These are phyloP conservation scores for Panonychus citri DNA, from an alignment of 1,140 invertebrate genomes.

Conservation along the genomic window DNA sequence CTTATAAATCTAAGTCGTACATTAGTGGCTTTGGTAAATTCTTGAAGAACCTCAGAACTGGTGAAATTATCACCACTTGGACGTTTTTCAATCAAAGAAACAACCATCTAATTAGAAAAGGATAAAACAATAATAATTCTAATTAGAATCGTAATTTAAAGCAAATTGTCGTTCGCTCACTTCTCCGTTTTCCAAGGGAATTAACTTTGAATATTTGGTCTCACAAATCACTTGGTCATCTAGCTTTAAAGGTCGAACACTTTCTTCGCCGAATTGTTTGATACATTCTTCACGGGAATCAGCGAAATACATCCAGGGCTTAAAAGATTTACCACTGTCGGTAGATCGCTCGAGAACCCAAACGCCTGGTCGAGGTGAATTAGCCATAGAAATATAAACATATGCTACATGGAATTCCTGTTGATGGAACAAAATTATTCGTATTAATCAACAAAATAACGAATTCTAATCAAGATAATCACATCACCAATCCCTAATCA, in stretches of 20 bases:
- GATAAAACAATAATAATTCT: not conserved
- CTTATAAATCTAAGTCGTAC: constrained; percentile 64
- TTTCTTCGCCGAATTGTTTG: constrained; percentile 53
- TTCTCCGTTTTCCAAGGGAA: constrained; percentile 87
- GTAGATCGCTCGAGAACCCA: constrained; percentile 86
- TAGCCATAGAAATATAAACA: constrained; percentile 88
- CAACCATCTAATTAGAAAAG: constrained; percentile 43
- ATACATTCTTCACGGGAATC: constrained; percentile 58
- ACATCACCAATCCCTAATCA: not conserved
- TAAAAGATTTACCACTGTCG: constrained; percentile 76
- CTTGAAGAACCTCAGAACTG: constrained; percentile 70
- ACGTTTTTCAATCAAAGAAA: constrained; percentile 74
- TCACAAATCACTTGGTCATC: constrained; percentile 89
- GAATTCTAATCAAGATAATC: too few relatives aligned
- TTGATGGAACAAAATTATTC: too few relatives aligned
- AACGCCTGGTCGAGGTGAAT: constrained; percentile 82
- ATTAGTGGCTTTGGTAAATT: constrained; percentile 92
- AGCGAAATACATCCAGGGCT: constrained; percentile 94
- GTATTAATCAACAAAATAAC: too few relatives aligned
- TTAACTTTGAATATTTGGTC: constrained; percentile 81
- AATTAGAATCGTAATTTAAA: not conserved
- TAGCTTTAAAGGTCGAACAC: constrained; percentile 44
- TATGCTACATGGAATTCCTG: constrained; percentile 98
- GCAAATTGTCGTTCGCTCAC: constrained; percentile 25
- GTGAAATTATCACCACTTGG: constrained; percentile 84